These are phyloP conservation scores for Benthosema pterotum DNA, from an alignment of 2,797 vertebrate genomes.

Conservation along the genomic window DNA sequence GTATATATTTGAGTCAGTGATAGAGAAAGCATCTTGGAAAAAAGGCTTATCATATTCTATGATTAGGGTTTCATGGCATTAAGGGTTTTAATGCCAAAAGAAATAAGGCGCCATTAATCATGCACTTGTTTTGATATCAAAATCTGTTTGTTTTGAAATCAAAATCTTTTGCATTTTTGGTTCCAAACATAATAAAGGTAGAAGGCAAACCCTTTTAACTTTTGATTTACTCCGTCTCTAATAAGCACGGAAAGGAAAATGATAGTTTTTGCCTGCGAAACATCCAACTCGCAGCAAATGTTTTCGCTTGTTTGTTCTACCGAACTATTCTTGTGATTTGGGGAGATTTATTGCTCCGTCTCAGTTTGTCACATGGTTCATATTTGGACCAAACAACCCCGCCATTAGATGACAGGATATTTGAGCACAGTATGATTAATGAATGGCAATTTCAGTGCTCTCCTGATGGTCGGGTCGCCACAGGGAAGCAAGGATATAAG, in stretches of 20 bases:
- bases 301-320: constrained; percentile 16
- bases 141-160: constrained; percentile 51
- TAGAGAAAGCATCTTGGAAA: constrained; percentile 20
- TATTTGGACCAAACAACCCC: constrained; percentile 7
- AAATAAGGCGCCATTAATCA: constrained; percentile 23
- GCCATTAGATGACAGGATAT: constrained; percentile 8
- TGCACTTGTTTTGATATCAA: constrained; percentile 44
- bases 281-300: constrained; percentile 25
- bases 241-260: constrained; percentile 24
- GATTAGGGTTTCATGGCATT: constrained; percentile 23
- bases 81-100: constrained; percentile 17
- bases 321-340: constrained; percentile 7
- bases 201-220: constrained; percentile 7
- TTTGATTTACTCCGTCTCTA: constrained; percentile 39
- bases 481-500: constrained; percentile 18
- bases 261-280: background rate
- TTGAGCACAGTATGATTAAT: background rate
- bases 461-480: background rate
- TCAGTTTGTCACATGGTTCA: constrained; percentile 13
- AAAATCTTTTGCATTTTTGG: constrained; percentile 23
- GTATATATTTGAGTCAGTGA: constrained; percentile 37
- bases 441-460: background rate
- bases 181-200: constrained; percentile 26
- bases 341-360: constrained; percentile 16
- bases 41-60: constrained; percentile 12